phyloP scores from a whole-genome alignment of 2,113 vertebrate genomes.

The Saccopteryx leptura region DNA sequence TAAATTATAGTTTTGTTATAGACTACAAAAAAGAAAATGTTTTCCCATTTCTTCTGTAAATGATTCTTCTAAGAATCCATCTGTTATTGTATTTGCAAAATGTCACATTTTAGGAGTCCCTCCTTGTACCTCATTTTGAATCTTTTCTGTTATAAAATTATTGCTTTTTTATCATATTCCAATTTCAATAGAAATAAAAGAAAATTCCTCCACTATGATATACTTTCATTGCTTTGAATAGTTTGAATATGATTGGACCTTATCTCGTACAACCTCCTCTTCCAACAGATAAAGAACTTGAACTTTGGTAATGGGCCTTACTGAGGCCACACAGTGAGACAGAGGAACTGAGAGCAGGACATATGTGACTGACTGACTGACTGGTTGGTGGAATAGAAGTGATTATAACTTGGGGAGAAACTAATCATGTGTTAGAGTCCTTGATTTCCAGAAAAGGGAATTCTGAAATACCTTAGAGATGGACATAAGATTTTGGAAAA shows the following conservation, averaged over 20 bases:
- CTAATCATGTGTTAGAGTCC: neutral
- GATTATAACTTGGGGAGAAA: slow-evolving; percentile 4
- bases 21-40: neutral
- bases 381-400: neutral
- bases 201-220: neutral
- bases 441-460: neutral
- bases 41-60: slow-evolving; percentile 16
- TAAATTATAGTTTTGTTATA: neutral
- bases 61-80: neutral
- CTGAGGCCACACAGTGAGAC: neutral
- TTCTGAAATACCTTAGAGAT: neutral
- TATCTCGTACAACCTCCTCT: neutral
- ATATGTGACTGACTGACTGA: neutral
- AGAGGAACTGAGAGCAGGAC: neutral
- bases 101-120: neutral
- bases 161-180: neutral
- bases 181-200: slow-evolving; percentile 14
- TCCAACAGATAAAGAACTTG: neutral
- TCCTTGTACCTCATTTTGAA: neutral
- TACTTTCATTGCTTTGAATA: neutral
- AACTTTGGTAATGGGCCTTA: neutral
- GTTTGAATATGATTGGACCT: neutral
- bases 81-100: slow-evolving; percentile 16
- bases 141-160: neutral
- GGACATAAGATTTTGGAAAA: neutral